These are phyloP conservation scores for Neopipo cinnamomea DNA, from an alignment of 2,113 vertebrate species.

Conservation along the genomic window DNA sequence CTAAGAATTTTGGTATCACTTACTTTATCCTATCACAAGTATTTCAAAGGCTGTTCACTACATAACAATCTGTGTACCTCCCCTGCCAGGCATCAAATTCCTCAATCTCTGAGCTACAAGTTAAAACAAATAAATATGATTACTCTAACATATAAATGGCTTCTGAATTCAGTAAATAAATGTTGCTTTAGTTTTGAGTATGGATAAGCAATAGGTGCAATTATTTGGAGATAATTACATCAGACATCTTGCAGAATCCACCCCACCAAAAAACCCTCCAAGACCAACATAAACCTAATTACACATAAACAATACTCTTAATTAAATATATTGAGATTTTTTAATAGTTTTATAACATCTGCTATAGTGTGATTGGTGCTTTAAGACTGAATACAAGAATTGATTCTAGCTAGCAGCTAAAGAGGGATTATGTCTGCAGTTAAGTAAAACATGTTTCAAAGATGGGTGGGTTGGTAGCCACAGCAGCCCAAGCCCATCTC, in stretches of 20 bases:
- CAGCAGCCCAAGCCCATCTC: neutral
- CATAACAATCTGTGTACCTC: neutral
- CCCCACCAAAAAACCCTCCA: neutral
- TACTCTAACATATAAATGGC: neutral
- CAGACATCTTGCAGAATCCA: neutral
- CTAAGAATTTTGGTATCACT: neutral
- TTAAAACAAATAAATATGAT: neutral
- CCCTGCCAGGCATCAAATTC: fast-evolving
- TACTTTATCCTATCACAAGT: neutral
- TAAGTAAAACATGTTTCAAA: neutral
- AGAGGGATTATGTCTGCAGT: neutral
- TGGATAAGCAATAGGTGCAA: neutral
- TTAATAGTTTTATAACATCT: neutral
- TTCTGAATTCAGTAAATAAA: neutral
- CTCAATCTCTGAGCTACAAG: neutral
- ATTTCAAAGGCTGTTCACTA: neutral
- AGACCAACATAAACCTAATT: neutral
- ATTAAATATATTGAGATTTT: neutral
- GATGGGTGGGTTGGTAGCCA: neutral
- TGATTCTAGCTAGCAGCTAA: neutral
- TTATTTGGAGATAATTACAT: neutral
- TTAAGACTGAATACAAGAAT: neutral
- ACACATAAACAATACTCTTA: neutral
- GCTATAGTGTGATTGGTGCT: neutral
- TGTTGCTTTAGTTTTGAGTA: neutral